Conservation (phyloP, 2,888 invertebrate species). For the Argyra leucocephala region DNA sequence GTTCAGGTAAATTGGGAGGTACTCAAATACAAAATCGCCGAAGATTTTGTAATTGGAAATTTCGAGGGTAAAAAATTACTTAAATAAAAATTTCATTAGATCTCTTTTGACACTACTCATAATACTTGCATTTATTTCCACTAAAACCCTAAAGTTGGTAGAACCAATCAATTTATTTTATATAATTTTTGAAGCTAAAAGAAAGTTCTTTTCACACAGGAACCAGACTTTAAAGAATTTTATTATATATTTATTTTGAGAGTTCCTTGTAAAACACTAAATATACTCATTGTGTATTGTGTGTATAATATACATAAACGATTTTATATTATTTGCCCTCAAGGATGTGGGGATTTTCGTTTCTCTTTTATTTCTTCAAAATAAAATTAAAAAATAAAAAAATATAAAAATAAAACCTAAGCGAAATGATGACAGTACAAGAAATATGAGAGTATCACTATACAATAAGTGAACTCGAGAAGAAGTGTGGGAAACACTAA, state of each 20-base stretch:
- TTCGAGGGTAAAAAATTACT: too few relatives aligned
- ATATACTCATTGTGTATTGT: neutral
- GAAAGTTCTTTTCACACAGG: too few relatives aligned
- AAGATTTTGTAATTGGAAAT: too few relatives aligned
- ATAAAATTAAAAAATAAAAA: neutral
- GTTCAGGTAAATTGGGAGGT: too few relatives aligned
- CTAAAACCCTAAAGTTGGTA: too few relatives aligned
- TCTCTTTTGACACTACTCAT: too few relatives aligned
- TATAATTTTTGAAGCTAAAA: too few relatives aligned
- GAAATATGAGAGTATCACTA: neutral
- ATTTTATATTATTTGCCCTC: neutral
- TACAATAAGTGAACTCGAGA: neutral
- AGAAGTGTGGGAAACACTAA: neutral
- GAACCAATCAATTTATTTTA: too few relatives aligned
- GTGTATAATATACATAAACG: neutral
- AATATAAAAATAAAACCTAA: neutral
- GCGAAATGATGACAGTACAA: neutral
- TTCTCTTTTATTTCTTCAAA: neutral
- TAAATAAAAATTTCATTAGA: too few relatives aligned
- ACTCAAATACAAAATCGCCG: too few relatives aligned
- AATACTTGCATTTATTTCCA: too few relatives aligned
- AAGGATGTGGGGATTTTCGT: neutral
- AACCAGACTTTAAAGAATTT: too few relatives aligned
- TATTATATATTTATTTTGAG: neutral
- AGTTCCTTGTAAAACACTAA: neutral